These are phyloP conservation scores for Flexamia atlantica DNA, from an alignment of 2,888 invertebrate species.

Conservation along the genomic window DNA sequence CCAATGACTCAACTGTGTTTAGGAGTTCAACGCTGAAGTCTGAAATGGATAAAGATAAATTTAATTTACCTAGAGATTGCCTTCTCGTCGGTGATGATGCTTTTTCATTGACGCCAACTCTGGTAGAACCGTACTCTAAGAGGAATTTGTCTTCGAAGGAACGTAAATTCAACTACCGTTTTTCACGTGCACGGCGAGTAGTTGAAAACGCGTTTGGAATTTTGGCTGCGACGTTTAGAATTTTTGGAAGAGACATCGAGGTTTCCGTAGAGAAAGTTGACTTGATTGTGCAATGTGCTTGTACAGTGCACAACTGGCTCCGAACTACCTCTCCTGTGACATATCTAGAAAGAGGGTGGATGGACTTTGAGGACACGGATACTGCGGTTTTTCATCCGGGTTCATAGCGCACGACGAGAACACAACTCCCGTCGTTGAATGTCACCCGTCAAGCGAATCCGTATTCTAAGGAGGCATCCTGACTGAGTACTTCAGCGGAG, in stretches of 20 bases:
- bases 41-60: conserved; percentile 36
- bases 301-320: conserved; percentile 56
- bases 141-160: conserved; percentile 21
- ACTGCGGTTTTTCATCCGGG: conserved; percentile 50
- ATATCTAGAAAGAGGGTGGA: conserved; percentile 59
- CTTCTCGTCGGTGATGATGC: conserved; percentile 46
- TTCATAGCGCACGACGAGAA: conserved; percentile 47
- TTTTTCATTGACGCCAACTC: conserved; percentile 23
- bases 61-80: conserved; percentile 27
- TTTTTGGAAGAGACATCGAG: conserved; percentile 43
- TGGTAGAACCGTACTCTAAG: conserved; percentile 48
- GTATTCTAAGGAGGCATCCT: conserved; percentile 47
- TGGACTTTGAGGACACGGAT: conserved; percentile 56
- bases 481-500: conserved; percentile 51
- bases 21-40: conserved; percentile 48
- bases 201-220: conserved; percentile 56
- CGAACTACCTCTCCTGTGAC: conserved; percentile 47
- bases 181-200: conserved; percentile 48
- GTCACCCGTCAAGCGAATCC: conserved; percentile 34
- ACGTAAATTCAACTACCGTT: conserved; percentile 51
- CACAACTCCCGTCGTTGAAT: conserved; percentile 43
- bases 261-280: conserved; percentile 56
- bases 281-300: conserved; percentile 55
- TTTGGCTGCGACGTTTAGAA: conserved; percentile 41
- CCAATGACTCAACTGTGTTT: conserved; percentile 64